Percentiles rank a stretch among this genome's conserved stretches.
Conservation (phyloP, 2,888 invertebrate genomes). For the Caenorhabditis sinica region DNA sequence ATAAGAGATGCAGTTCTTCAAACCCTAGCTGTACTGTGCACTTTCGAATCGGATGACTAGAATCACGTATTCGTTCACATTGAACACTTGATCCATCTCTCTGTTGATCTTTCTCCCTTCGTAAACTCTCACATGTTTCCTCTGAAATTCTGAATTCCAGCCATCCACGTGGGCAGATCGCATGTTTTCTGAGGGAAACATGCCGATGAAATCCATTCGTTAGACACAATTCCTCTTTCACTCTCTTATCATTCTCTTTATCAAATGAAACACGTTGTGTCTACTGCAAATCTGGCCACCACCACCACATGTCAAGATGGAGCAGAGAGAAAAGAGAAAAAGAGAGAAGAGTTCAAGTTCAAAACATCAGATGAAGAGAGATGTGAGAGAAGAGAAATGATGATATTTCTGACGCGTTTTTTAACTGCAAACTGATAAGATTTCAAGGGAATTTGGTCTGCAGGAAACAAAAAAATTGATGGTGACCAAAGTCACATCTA, state of each 20-base stretch:
- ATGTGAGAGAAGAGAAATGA: slow-evolving; percentile 35
- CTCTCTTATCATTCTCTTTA: slow-evolving; percentile 16
- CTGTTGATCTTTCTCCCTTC: slow-evolving; percentile 6
- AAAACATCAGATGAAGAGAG: slow-evolving; percentile 37
- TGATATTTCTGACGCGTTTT: slow-evolving; percentile 43
- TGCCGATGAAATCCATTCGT: slow-evolving; percentile 33
- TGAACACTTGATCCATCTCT: neutral
- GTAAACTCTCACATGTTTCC: slow-evolving; percentile 27
- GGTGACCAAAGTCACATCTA: slow-evolving; percentile 16
- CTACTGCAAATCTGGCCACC: slow-evolving; percentile 21
- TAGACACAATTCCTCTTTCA: slow-evolving; percentile 22
- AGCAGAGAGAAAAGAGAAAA: slow-evolving; percentile 6
- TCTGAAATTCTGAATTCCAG: slow-evolving; percentile 17
- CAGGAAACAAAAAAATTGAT: slow-evolving; percentile 17
- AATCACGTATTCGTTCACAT: slow-evolving; percentile 8
- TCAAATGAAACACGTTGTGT: slow-evolving; percentile 53
- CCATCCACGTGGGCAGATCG: slow-evolving; percentile 16
- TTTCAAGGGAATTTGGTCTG: slow-evolving; percentile 19
- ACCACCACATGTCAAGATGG: slow-evolving; percentile 7
- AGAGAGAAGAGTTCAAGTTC: slow-evolving; percentile 51
- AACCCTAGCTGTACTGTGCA: neutral
- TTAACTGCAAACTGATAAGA: slow-evolving; percentile 37
- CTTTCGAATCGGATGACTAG: slow-evolving; percentile 1
- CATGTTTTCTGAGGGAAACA: slow-evolving; percentile 17
- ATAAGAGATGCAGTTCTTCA: no score